Conservation (phyloP, 1,140 invertebrate species). For the Trichonephila clavipes region DNA sequence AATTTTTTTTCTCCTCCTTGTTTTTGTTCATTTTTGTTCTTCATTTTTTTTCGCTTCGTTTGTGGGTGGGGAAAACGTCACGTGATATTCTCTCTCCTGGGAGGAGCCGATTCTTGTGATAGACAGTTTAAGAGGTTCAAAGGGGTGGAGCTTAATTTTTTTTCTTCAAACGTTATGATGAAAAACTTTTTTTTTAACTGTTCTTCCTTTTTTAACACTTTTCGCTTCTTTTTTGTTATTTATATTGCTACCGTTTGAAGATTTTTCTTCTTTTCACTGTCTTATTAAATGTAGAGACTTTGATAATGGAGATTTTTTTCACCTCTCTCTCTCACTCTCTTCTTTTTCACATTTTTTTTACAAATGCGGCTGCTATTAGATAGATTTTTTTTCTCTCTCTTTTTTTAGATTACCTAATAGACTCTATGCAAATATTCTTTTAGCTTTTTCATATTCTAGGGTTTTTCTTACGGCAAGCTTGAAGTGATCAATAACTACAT, state of each 20-base stretch:
- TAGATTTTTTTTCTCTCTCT: background rate
- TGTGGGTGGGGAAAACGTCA: constrained; percentile 72
- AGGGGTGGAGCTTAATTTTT: constrained; percentile 43
- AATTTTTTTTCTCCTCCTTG: constrained; percentile 18
- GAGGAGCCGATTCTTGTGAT: constrained; percentile 67
- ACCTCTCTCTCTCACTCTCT: background rate
- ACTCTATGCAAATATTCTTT: constrained; percentile 55
- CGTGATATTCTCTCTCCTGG: constrained; percentile 72
- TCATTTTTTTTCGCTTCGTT: constrained; percentile 47
- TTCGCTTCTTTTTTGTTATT: constrained; percentile 58
- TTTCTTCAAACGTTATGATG: constrained; percentile 43
- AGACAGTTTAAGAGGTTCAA: constrained; percentile 60
- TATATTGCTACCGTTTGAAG: constrained; percentile 64
- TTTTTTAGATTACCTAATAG: constrained; percentile 25
- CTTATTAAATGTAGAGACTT: constrained; percentile 74
- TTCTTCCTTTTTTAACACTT: constrained; percentile 70
- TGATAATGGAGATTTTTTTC: constrained; percentile 57
- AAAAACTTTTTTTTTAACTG: constrained; percentile 20
- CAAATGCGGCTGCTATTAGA: constrained; percentile 14
- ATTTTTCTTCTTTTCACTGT: constrained; percentile 62
- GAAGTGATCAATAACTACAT: background rate
- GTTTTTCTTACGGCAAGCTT: background rate
- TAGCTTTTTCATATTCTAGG: background rate
- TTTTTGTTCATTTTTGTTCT: constrained; percentile 24
- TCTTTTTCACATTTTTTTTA: background rate